phyloP scores from a whole-genome alignment of 2,113 vertebrate species.

The Sturnira hondurensis region DNA sequence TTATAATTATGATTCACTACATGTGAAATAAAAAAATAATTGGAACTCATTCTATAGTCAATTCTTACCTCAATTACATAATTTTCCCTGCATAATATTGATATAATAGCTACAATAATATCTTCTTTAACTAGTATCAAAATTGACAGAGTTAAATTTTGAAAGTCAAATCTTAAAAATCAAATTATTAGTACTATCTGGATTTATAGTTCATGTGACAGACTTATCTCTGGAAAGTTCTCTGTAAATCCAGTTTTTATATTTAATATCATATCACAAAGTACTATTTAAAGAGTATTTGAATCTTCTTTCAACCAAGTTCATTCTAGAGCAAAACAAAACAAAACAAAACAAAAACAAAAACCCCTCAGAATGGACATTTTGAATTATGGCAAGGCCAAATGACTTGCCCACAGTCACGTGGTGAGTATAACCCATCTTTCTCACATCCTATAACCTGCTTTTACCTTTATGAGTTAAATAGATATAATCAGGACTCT shows the following conservation, averaged over 20 bases:
- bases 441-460: neutral
- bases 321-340: neutral
- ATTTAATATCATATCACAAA: neutral
- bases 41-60: neutral
- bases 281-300: neutral
- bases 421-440: neutral
- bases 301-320: neutral
- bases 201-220: constrained; percentile 10
- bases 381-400: neutral
- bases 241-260: neutral
- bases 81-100: constrained; percentile 83
- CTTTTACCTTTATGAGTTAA: neutral
- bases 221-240: neutral
- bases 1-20: neutral
- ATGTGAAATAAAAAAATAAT: constrained; percentile 24
- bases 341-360: neutral
- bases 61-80: constrained; percentile 84
- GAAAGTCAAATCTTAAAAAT: constrained; percentile 55
- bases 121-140: constrained; percentile 83
- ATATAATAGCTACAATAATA: constrained; percentile 73
- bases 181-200: neutral
- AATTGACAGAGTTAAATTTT: constrained; percentile 61
- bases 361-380: neutral
- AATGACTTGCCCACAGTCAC: neutral
- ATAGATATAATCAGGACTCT: neutral